phyloP scores from a whole-genome alignment of 1,140 invertebrate genomes.

The Lasioglossum baleicum region DNA sequence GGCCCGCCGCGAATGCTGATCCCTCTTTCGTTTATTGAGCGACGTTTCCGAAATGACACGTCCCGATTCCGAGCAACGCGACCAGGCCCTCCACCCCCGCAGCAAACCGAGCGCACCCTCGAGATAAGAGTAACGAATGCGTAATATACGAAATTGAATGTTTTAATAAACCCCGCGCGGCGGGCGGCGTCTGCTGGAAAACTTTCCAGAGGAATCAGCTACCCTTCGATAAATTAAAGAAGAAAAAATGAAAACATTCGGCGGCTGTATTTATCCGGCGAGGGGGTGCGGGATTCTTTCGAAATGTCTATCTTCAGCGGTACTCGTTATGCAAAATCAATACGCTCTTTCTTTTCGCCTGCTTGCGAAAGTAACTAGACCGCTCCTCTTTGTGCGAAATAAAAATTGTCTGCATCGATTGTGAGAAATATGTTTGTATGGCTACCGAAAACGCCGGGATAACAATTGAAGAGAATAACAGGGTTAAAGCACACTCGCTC shows the following conservation, averaged over 20 bases:
- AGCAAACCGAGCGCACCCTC: conserved; percentile 8
- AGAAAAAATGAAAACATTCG: too few species aligned
- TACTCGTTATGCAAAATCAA: too few species aligned
- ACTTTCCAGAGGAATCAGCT: neutral
- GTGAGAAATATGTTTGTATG: too few species aligned
- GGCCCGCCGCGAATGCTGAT: conserved; percentile 72
- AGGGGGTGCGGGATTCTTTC: neutral
- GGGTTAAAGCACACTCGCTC: too few species aligned
- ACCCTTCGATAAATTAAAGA: neutral
- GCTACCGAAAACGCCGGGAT: too few species aligned
- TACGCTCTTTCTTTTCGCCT: too few species aligned
- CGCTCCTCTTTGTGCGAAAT: too few species aligned
- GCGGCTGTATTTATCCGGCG: neutral
- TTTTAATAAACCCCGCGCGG: conserved; percentile 59
- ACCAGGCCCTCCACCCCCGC: too few species aligned
- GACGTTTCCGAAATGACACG: conserved; percentile 57
- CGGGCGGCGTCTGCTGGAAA: neutral
- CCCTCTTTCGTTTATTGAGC: conserved; percentile 73
- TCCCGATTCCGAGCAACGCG: conserved; percentile 32
- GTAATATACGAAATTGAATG: conserved; percentile 65
- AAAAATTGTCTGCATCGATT: too few species aligned
- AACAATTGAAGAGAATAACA: too few species aligned
- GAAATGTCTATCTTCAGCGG: neutral
- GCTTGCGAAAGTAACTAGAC: too few species aligned
- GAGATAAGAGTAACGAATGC: conserved; percentile 59